Evolutionary conservation across 2,888 invertebrate species (phyloP), one percentile per base, ranked within the genome.

Genomic region (Choreutis nemorana): DNA sequence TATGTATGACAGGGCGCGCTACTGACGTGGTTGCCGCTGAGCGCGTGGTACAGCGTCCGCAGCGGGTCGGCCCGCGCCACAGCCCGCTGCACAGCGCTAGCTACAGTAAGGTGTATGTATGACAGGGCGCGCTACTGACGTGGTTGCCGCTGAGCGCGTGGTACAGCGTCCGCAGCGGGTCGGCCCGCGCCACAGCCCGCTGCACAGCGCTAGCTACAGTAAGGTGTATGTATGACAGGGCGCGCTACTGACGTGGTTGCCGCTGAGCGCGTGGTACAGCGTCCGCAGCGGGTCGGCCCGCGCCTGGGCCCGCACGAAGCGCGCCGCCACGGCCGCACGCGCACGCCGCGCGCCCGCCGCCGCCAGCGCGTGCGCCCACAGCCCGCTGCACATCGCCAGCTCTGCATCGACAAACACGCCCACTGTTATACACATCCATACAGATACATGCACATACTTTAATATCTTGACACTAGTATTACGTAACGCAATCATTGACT

Each of bases 321-420:
- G 87, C 54, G 91, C 89, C 83, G 91, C 86, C 7, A 94, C 94
- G 43, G 85, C 87, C 2, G 90, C 91, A 52, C 96, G 90, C 7
- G 89, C 87, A 42, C 94, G 85, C 41, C 89, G 86, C 65, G 91
- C 94, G 31, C 45, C 35, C 75, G 91, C 83, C 81, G 92, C 92
- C 30, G 95, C 90, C 57, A 97, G 81, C 66, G 97, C 97, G 75
- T 97, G 97, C 1, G 94, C 96, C 97, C 97, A 97, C 36, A 95
- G 81, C 42, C 87, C 85, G 56, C 87, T 83, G 44, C 85, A 86
- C 85, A 96, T 91, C 21, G 97, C 96, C 86, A 89, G 94, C 64
- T 97, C 97, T 87, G 77, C 34, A 57, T 15, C 25, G 9, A 8
- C 16, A 10, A 9, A 6, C 25, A 13, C 29, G 9, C 18, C 4